Evolutionary conservation across 2,888 invertebrate genomes (phyloP).

Genomic region (Melangyna quadrimaculata): DNA sequence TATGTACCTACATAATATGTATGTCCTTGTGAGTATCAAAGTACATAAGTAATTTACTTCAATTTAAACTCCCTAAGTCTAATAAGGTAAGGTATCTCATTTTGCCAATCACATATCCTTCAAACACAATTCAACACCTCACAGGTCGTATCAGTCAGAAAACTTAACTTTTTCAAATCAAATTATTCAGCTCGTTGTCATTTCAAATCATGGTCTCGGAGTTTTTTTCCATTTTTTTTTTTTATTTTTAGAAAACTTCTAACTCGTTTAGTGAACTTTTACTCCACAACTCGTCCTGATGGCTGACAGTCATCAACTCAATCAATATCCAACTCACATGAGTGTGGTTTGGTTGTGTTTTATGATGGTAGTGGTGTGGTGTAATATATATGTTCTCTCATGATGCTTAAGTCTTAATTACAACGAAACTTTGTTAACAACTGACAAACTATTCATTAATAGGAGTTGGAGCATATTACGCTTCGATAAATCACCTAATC

Average conservation of each 20-base stretch:
- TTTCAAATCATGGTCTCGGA: conserved; percentile 7
- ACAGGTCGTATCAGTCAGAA: no score
- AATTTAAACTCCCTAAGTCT: not conserved
- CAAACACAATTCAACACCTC: conserved; percentile 19
- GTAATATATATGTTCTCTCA: not conserved
- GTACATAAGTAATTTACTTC: not conserved
- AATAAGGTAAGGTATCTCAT: not conserved
- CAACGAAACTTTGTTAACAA: conserved; percentile 73
- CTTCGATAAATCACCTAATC: conserved; percentile 74
- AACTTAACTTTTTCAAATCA: conserved; percentile 42
- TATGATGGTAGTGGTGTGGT: not conserved
- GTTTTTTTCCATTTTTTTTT: not conserved
- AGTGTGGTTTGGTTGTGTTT: not conserved
- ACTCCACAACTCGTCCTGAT: not conserved
- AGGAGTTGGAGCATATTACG: conserved; percentile 72
- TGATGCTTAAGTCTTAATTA: conserved; percentile 61
- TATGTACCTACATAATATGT: no score
- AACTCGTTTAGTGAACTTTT: conserved; percentile 50
- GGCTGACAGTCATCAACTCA: not conserved
- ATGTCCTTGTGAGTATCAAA: no score
- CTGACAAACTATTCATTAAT: conserved; percentile 74
- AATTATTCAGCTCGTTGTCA: conserved; percentile 50
- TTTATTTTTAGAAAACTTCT: not conserved
- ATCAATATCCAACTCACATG: not conserved
- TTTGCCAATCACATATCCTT: not conserved